These are phyloP conservation scores for Anolis apletophallus DNA, from an alignment of 2,797 vertebrate genomes.

Conservation along the genomic window DNA sequence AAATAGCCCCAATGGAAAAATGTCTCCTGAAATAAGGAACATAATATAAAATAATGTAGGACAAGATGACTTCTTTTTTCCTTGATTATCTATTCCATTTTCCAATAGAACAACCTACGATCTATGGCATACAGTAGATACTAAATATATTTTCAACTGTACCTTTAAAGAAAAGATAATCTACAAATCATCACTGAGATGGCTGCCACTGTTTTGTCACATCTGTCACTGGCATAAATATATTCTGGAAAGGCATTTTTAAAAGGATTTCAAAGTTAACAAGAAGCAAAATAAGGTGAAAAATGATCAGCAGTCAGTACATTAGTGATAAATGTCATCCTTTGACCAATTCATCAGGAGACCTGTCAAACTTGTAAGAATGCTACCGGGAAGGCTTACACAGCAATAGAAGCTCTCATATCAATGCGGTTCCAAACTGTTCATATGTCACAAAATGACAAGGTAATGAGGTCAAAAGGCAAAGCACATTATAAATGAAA, in stretches of 20 bases:
- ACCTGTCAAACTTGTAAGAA: not conserved
- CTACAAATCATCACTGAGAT: not conserved
- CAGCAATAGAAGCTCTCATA: not conserved
- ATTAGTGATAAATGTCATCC: not conserved
- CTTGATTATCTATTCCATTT: not conserved
- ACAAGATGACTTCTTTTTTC: not conserved
- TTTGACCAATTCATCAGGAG: constrained; percentile 11
- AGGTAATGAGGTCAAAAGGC: not conserved
- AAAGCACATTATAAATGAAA: not conserved
- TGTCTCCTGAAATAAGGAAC: not conserved
- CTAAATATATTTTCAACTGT: not conserved
- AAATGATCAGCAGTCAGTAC: not conserved
- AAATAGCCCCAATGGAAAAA: too few species aligned
- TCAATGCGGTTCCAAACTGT: not conserved
- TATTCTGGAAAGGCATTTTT: not conserved
- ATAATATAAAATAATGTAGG: not conserved
- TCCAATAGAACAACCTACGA: not conserved
- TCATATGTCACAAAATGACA: not conserved
- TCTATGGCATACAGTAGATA: not conserved
- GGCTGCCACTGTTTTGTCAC: constrained; percentile 9
- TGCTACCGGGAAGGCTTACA: not conserved
- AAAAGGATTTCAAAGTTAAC: constrained; percentile 5
- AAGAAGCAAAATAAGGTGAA: not conserved
- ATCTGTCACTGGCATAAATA: not conserved
- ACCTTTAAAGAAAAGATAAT: not conserved